Evolutionary conservation across 2,113 vertebrate genomes (phyloP), one percentile per base, ranked within the genome.

Genomic region (Lepus timidus): DNA sequence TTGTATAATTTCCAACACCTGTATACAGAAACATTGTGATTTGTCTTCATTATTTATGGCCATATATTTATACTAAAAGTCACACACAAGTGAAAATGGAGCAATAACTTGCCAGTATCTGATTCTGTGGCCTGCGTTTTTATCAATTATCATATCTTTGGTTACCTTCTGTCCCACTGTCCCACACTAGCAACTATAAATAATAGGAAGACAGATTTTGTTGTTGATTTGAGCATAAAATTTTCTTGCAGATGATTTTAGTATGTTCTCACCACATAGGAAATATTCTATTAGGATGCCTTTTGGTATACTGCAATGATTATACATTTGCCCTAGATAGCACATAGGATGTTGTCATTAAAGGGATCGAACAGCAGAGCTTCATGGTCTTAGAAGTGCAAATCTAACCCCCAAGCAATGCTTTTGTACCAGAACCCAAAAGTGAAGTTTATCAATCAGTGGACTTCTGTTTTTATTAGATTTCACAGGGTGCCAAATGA

Each of bases 291-390:
- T 96, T 94, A 98, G 97, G 97, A 98, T 97, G 82, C 97, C 93
- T 98, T 98, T 98, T 95, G 97, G 96, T 96, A 97, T 98, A 9
- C 3, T 49, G 23, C 29, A 96, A 98, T 98, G 97, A 96, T 98
- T 97, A 98, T 96, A 90, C 94, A 97, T 98, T 98, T 99, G 92
- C 97, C 96, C 93, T 98, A 97, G 90, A 96, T 98, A 96, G 97
- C 97, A 90, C 95, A 98, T 81, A 98, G 96, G 95, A 98, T 98
- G 96, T 95, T 98, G 88, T 98, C 97, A 97, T 98, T 98, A 98
- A 98, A 97, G 96, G 98, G 96, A 93, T 97, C 96, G 97, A 90
- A 98, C 96, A 93, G 96, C 97, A 94, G 94, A 44, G 44, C 44
- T 44, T 44, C 44, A 6, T 44, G 97, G 86, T 98, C 98, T 95